Evolutionary conservation across 2,888 invertebrate genomes (phyloP), one percentile per base, ranked within the genome.

Genomic region (Melanchra persicariae): DNA sequence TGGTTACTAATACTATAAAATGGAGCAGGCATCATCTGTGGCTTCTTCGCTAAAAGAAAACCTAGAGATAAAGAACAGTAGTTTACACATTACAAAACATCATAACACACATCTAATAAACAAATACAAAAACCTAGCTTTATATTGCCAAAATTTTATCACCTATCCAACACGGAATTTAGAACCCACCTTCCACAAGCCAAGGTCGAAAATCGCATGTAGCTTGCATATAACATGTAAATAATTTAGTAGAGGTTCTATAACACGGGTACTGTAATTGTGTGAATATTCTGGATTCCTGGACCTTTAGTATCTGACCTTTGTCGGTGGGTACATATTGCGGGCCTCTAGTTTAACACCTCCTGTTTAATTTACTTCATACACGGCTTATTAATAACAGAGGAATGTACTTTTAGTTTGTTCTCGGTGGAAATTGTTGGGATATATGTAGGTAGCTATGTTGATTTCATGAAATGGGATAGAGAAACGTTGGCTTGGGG

Each of bases 281-380:
- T 71, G 85, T 74, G 81, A 84, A 84, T 84, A 78, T 76, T 84
- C 67, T 74, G 79, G 64, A 84, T 84, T 83, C 83, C 45, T 81
- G 70, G 52, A 64, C 74, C 81, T 61, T 67, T 57, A 52, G 51
- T 63, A 64, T 62, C 54, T 63, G 77, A 82, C 82, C 81, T 71
- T 63, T 78, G 67, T 71, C 52, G 66, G 83, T 68, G 45, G 45
- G 64, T 68, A 74, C 71, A 74, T 69, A 79, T 67, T 79, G 72
- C 55, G 82, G 59, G 64, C 0, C 40, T 58, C 43, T 52, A 68
- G 70, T 81, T 76, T 70, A 73, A 82, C 82, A 82, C 80, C 82
- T 79, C n/a, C 10, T 55, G 68, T 83, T 80, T 80, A 79, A 84
- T 83, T 83, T 71, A 84, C 74, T 84, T 71, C 51, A 68, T 70